phyloP scores from a whole-genome alignment of 2,113 vertebrate species.

The Rana temporaria region DNA sequence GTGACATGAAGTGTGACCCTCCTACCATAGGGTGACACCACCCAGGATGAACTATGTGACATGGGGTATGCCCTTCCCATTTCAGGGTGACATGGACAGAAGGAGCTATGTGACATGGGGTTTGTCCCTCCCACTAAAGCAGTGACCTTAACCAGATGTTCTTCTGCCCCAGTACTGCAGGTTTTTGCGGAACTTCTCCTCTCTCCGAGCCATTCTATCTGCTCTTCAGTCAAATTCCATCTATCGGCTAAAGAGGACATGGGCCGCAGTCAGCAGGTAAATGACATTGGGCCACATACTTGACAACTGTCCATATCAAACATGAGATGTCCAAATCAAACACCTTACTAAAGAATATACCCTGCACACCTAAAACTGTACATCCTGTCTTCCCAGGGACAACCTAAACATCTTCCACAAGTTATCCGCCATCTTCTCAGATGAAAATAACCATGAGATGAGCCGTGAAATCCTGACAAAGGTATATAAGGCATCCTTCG shows the following conservation, averaged over 20 bases:
- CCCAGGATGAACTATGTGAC: not conserved
- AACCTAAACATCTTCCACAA: conserved; percentile 74
- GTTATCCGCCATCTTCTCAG: conserved; percentile 85
- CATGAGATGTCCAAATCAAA: too few species aligned
- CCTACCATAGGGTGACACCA: not conserved
- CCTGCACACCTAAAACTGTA: too few species aligned
- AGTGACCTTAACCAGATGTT: not conserved
- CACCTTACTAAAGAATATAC: too few species aligned
- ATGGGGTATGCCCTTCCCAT: not conserved
- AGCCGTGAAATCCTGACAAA: conserved; percentile 79
- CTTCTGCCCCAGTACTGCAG: conserved; percentile 75
- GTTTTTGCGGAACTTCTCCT: conserved; percentile 84
- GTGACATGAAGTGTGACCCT: not conserved
- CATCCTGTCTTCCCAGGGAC: conserved; percentile 70
- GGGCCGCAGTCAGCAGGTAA: conserved; percentile 82
- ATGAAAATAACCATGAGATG: conserved; percentile 85
- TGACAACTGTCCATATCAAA: too few species aligned
- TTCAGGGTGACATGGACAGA: not conserved
- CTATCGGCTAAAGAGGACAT: conserved; percentile 86
- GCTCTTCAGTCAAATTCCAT: conserved; percentile 88
- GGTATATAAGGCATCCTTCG: conserved; percentile 64
- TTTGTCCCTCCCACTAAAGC: not conserved
- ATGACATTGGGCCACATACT: not conserved
- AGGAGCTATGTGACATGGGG: not conserved
- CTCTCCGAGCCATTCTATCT: conserved; percentile 83